phyloP scores from a whole-genome alignment of 2,113 vertebrate genomes.

The Ictalurus punctatus region DNA sequence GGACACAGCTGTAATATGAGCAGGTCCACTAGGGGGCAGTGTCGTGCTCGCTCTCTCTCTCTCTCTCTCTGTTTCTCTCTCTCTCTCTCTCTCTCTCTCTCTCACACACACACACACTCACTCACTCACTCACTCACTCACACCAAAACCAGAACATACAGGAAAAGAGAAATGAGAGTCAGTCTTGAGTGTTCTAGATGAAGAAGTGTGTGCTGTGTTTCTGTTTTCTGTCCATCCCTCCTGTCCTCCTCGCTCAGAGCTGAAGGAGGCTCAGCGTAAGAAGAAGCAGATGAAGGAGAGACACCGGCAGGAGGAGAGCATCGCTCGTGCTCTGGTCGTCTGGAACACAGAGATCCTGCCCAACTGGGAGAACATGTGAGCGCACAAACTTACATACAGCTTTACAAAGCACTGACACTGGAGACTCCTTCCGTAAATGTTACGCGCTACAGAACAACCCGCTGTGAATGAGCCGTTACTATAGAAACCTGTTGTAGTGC shows the following conservation, averaged over 20 bases:
- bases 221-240: background rate
- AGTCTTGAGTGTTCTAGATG: background rate
- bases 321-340: constrained; percentile 92
- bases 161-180: background rate
- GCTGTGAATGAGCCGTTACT: background rate
- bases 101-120: too few species aligned
- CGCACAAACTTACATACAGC: constrained; percentile 27
- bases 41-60: too few species aligned
- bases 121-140: too few species aligned
- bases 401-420: background rate
- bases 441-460: too few species aligned
- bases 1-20: background rate
- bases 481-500: background rate
- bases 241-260: constrained; percentile 73
- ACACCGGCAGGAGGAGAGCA: constrained; percentile 92
- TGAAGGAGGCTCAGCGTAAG: constrained; percentile 96
- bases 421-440: too few species aligned
- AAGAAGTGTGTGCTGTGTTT: background rate
- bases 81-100: too few species aligned
- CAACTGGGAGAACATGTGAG: constrained; percentile 94
- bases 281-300: constrained; percentile 97
- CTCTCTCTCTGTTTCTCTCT: too few species aligned
- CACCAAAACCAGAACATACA: background rate
- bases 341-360: constrained; percentile 98
- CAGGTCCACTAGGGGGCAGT: background rate